Conservation (phyloP, 2,113 vertebrate genomes). For the Cricetomys ansorgei region DNA sequence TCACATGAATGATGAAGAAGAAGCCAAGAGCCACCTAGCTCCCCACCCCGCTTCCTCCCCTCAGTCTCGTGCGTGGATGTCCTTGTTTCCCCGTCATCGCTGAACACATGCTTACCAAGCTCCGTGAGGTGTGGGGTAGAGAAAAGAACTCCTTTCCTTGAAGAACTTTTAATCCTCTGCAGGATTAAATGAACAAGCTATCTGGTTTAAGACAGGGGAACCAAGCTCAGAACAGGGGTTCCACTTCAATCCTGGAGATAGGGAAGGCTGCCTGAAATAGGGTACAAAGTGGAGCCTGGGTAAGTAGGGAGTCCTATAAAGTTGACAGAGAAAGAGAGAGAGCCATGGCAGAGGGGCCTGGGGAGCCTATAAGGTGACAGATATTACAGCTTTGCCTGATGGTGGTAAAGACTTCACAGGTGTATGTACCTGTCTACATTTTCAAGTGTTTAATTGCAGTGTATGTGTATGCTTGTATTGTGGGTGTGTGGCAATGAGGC, state of each 20-base stretch:
- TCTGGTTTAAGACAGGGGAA: not conserved
- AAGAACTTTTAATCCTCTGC: not conserved
- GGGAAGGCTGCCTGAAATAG: not conserved
- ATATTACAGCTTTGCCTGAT: not conserved
- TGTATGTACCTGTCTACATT: not conserved
- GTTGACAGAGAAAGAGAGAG: not conserved
- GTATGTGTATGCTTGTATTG: not conserved
- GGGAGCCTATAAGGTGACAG: not conserved
- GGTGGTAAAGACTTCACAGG: not conserved
- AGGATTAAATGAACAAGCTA: not conserved
- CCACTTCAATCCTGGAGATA: not conserved
- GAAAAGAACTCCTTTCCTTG: not conserved
- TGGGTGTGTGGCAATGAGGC: not conserved
- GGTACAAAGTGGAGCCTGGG: not conserved
- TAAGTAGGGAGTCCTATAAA: fast-evolving
- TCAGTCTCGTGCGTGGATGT: no score
- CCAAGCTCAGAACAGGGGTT: not conserved
- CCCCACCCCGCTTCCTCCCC: not conserved
- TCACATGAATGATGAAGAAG: no score
- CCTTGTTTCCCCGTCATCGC: no score
- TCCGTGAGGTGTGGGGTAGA: not conserved
- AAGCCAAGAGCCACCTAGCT: not conserved
- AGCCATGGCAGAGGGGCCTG: not conserved
- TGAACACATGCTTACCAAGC: not conserved
- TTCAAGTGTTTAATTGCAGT: not conserved